phyloP scores from a whole-genome alignment of 2,113 vertebrate species.

The Coptodon bakossiorum region DNA sequence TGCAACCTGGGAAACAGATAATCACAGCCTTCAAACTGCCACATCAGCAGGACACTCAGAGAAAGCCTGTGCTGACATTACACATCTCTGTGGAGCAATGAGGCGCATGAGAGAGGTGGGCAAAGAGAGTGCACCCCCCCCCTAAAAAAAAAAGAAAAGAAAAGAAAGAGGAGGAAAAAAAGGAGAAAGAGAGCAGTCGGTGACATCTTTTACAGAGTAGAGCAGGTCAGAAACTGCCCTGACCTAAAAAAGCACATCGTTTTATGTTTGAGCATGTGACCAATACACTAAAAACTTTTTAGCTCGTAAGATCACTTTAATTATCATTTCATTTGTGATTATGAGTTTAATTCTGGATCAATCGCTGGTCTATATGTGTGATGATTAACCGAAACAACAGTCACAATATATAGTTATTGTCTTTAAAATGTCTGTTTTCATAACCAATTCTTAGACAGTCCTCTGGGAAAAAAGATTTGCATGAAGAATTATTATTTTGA shows the following conservation, averaged over 20 bases:
- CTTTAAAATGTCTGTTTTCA: not conserved
- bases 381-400: not conserved
- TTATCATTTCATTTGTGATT: not conserved
- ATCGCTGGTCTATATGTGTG: not conserved
- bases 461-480: not conserved
- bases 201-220: not conserved
- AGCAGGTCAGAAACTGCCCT: not conserved
- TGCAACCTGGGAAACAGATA: slow-evolving; percentile 43
- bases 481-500: not conserved
- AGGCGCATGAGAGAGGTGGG: slow-evolving; percentile 15
- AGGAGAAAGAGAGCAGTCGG: not conserved
- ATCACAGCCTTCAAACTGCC: slow-evolving; percentile 49
- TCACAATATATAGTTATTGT: not conserved
- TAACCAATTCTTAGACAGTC: not conserved
- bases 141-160: not conserved
- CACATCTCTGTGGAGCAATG: slow-evolving; percentile 56
- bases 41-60: slow-evolving; percentile 54
- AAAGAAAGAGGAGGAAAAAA: not conserved
- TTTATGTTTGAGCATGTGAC: not conserved
- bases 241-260: not conserved
- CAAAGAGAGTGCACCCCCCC: not conserved
- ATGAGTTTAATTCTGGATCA: not conserved
- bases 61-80: slow-evolving; percentile 57
- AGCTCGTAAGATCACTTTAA: not conserved
- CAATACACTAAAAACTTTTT: not conserved